These are phyloP conservation scores for Escarpia spicata DNA, from an alignment of 2,888 invertebrate species.

Conservation along the genomic window DNA sequence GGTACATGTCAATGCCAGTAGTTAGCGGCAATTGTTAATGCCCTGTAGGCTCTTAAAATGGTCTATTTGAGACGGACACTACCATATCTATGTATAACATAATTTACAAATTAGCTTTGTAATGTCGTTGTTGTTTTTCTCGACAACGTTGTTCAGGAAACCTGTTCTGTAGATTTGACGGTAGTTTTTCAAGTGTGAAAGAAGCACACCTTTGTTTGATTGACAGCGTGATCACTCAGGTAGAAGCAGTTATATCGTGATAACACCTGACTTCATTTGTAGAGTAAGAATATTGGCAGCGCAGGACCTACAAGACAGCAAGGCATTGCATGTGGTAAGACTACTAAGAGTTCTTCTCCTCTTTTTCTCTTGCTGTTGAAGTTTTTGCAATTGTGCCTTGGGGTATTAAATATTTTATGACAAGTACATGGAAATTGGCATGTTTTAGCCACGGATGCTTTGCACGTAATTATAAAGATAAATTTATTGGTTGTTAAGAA, in stretches of 20 bases:
- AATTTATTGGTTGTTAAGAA: neutral
- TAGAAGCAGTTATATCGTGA: neutral
- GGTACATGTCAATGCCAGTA: neutral
- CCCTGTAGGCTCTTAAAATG: neutral
- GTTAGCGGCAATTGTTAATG: neutral
- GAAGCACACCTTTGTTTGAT: too few species aligned
- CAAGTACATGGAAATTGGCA: neutral
- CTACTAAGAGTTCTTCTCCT: neutral
- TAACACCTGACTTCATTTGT: slow-evolving; percentile 8
- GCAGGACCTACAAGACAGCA: slow-evolving; percentile 22
- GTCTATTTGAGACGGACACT: neutral
- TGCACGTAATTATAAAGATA: neutral
- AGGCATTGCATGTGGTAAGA: slow-evolving; percentile 26
- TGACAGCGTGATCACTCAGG: neutral
- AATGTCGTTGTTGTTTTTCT: neutral
- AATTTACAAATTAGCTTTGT: neutral
- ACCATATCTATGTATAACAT: neutral
- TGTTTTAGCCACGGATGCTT: neutral
- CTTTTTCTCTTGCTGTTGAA: slow-evolving; percentile 21
- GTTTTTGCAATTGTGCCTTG: slow-evolving; percentile 20
- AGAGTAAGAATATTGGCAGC: slow-evolving; percentile 25
- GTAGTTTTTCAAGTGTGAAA: neutral
- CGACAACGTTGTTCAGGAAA: neutral
- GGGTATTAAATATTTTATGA: neutral
- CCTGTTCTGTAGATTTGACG: neutral